A percentile compares a stretch with the other conserved stretches of the same genome.
Evolutionary conservation across 1,140 invertebrate species (phyloP).

Genomic region (Ceratina australensis): DNA sequence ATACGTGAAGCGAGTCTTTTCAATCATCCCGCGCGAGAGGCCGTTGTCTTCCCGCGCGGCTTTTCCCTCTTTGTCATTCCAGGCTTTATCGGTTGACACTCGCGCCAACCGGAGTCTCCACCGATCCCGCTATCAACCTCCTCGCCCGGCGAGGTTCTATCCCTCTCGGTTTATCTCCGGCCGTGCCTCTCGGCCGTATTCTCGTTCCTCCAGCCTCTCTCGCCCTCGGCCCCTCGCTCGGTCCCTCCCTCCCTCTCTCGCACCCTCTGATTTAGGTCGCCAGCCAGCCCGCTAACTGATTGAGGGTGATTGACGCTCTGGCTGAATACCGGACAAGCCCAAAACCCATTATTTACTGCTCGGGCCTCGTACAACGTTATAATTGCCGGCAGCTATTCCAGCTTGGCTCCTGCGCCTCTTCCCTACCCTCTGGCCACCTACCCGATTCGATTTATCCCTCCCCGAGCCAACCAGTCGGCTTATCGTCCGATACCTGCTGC

Average conservation of each 20-base stretch:
- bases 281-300: constrained; percentile 74
- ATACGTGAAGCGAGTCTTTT: constrained; percentile 7
- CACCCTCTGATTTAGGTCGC: constrained; percentile 75
- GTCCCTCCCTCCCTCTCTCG: constrained; percentile 42
- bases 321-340: constrained; percentile 74
- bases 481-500: constrained; percentile 58
- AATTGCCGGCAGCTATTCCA: constrained; percentile 74
- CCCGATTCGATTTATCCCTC: constrained; percentile 30
- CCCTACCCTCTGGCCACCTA: constrained; percentile 32
- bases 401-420: not conserved
- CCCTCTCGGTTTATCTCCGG: not conserved
- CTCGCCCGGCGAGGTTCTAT: not conserved
- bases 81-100: constrained; percentile 57
- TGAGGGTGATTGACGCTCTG: constrained; percentile 77
- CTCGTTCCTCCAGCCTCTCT: constrained; percentile 48
- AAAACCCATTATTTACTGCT: constrained; percentile 76
- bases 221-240: constrained; percentile 40
- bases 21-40: not conserved
- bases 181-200: constrained; percentile 32
- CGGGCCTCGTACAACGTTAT: constrained; percentile 72
- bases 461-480: constrained; percentile 67
- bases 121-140: constrained; percentile 44
- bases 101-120: not conserved
- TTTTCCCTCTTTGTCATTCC: constrained; percentile 55
- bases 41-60: constrained; percentile 23